A percentile compares a stretch with the other conserved stretches of the same genome.
phyloP scores from a whole-genome alignment of 2,113 vertebrate species.

The Siniperca knerii region DNA sequence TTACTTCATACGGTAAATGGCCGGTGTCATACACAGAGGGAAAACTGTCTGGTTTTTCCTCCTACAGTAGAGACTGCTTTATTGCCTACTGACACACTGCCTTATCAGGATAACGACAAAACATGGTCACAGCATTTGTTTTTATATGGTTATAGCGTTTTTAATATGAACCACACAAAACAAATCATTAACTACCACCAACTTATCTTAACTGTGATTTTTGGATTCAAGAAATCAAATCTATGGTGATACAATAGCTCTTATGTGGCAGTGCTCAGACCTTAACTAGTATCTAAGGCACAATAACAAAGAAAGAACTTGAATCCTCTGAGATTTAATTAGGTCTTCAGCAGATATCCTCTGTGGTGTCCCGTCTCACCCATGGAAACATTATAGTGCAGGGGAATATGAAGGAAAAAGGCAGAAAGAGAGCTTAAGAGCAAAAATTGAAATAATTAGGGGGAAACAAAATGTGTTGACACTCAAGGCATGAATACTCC shows the following conservation, averaged over 20 bases:
- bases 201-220: slow-evolving; percentile 12
- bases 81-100: background rate
- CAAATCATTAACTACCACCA: slow-evolving; percentile 9
- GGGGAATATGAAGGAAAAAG: slow-evolving; percentile 49
- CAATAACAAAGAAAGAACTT: slow-evolving; percentile 57
- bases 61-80: background rate
- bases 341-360: slow-evolving; percentile 72
- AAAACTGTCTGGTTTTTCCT: background rate
- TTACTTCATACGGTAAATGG: background rate
- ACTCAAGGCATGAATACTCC: slow-evolving; percentile 33
- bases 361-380: slow-evolving; percentile 70
- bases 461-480: slow-evolving; percentile 59
- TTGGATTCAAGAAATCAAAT: slow-evolving; percentile 26
- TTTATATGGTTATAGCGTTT: background rate
- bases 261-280: slow-evolving; percentile 17
- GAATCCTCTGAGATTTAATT: slow-evolving; percentile 81
- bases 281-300: slow-evolving; percentile 58
- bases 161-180: slow-evolving; percentile 23
- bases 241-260: slow-evolving; percentile 33
- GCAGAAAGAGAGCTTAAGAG: slow-evolving; percentile 51
- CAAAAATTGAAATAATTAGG: slow-evolving; percentile 64
- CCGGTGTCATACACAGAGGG: no score
- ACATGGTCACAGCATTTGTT: background rate
- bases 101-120: slow-evolving; percentile 11
- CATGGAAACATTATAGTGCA: slow-evolving; percentile 71